Base-by-base conservation (phyloP, 2,113 vertebrate genomes). In the Chinchilla lanigera region DNA sequence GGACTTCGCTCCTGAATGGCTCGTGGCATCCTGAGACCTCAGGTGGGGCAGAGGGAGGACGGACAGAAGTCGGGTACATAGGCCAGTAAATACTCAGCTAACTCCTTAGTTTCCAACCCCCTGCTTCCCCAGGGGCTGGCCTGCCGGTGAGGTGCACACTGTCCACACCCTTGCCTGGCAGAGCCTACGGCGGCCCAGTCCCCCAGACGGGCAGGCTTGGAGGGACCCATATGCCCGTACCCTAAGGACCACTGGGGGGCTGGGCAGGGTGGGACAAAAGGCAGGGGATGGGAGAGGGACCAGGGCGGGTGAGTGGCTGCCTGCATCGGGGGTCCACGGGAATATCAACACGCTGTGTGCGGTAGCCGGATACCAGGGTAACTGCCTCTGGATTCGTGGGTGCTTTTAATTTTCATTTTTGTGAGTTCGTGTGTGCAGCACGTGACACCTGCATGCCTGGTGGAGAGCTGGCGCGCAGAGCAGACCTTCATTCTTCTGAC, bases 101-200 rank as follows among this genome's bases (percentile, higher is more conserved):
- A 93, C 97, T 97, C 98, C 97, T 97, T 96, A 96, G 82, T 50
- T 95, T 86, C 83, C 81, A 85, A 82, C 98, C 98, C 97, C 97
- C 98, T 98, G 98, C 94, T 97, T 83, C 96, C 93, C 28, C 24
- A 10, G 85, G 86, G 84, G 30, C 10, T 3, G 77, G 82, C 67
- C 95, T 1, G 19, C 14, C 9, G 80, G 33, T 0, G 13, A 77
- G 93, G 91, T 10, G 88, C 33, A 22, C 7, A 16, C 47, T 22
- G 24, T 20, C 13, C n/a, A 47, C 60, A 75, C 41, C 93, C 50
- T 82, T 41, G 81, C 61, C 33, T 83, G 44, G 41, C 91, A 63
- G 3, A 0, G 5, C 50, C 20, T 2, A 13, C 58, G 14, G 5
- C 20, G 60, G 20, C 96, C 1, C 3, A 88, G 92, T 78, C 97